phyloP scores from a whole-genome alignment of 1,140 invertebrate genomes.

The Drosophila mauritiana region DNA sequence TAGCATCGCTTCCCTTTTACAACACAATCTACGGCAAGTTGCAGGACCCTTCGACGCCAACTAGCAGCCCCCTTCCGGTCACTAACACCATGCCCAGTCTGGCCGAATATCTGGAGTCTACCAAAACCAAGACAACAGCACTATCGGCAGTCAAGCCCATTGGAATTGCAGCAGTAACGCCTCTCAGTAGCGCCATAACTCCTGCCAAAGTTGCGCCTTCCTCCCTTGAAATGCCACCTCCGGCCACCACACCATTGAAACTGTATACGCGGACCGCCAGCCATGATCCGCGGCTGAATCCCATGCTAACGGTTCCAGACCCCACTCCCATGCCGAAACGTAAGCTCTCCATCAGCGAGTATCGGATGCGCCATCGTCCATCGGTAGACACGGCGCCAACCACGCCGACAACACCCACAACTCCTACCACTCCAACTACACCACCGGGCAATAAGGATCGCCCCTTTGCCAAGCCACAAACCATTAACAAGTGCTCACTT shows the following conservation, averaged over 20 bases:
- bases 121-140: constrained; percentile 43
- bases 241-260: constrained; percentile 62
- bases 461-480: constrained; percentile 63
- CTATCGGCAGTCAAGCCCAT: constrained; percentile 5
- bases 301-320: constrained; percentile 73
- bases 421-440: constrained; percentile 40
- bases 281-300: constrained; percentile 82
- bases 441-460: constrained; percentile 27
- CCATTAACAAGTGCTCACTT: constrained; percentile 72
- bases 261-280: constrained; percentile 77
- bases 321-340: constrained; percentile 79
- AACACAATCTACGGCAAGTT: constrained; percentile 82
- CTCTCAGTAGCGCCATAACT: background rate
- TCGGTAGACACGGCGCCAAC: constrained; percentile 67
- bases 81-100: constrained; percentile 59
- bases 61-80: constrained; percentile 8
- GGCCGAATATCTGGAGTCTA: constrained; percentile 64
- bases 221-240: constrained; percentile 51
- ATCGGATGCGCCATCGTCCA: constrained; percentile 76
- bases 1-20: constrained; percentile 61
- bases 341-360: constrained; percentile 83
- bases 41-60: constrained; percentile 40
- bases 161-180: background rate
- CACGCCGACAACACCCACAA: constrained; percentile 42
- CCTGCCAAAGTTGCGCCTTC: background rate